Conservation (phyloP, 2,888 invertebrate species). For the Heliconius charithonia region DNA sequence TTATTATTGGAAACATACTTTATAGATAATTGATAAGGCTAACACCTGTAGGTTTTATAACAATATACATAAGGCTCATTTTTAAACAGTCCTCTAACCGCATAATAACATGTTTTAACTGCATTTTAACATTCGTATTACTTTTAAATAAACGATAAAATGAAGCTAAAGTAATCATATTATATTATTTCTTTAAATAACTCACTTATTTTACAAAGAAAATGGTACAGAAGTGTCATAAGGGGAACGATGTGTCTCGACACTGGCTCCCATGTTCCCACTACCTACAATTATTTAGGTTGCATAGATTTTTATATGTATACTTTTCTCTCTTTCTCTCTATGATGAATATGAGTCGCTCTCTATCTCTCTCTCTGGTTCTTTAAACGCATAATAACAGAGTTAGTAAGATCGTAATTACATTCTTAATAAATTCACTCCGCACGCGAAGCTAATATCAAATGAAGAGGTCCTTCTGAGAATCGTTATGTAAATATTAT, state of each 20-base stretch:
- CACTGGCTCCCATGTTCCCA: neutral
- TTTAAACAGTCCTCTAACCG: constrained; percentile 4
- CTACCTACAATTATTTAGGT: neutral
- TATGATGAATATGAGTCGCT: too few relatives aligned
- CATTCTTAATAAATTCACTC: constrained; percentile 32
- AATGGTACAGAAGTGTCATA: neutral
- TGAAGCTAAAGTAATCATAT: neutral
- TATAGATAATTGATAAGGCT: constrained; percentile 26
- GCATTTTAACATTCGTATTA: neutral
- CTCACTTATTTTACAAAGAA: neutral
- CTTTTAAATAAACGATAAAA: constrained; percentile 16
- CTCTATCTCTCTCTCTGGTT: too few relatives aligned
- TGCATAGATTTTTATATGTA: neutral
- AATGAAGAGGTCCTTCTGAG: constrained; percentile 42
- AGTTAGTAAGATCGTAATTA: neutral
- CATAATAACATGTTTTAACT: constrained; percentile 5
- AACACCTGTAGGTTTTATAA: constrained; percentile 42
- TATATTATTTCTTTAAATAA: neutral
- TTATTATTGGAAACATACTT: neutral
- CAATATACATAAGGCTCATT: constrained; percentile 34
- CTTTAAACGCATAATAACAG: neutral
- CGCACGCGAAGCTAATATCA: constrained; percentile 33
- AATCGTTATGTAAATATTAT: constrained; percentile 41
- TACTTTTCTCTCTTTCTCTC: too few relatives aligned
- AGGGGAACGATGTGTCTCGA: neutral